Conservation (phyloP, 2,797 vertebrate genomes). For the Gephyroberyx darwinii region DNA sequence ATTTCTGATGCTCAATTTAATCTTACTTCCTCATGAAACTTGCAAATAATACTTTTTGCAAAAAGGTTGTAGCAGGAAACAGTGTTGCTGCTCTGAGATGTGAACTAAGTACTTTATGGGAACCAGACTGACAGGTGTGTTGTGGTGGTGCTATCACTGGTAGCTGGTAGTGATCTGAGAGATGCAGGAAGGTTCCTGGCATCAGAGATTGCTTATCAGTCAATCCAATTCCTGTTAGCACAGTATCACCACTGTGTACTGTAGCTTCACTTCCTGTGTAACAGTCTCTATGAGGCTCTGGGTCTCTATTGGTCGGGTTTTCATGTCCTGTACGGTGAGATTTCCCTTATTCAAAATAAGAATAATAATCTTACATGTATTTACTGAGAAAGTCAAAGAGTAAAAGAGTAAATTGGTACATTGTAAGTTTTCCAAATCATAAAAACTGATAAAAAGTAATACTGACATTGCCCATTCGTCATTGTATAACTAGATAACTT, state of each 20-base stretch:
- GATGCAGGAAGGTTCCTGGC: conserved; percentile 38
- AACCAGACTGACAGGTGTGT: neutral
- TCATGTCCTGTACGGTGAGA: neutral
- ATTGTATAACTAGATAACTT: conserved; percentile 44
- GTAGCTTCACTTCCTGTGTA: conserved; percentile 23
- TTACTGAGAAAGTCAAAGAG: neutral
- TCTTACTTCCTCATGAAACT: neutral
- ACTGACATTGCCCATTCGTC: neutral
- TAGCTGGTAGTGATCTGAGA: neutral
- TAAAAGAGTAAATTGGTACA: neutral
- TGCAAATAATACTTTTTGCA: neutral
- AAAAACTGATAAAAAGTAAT: neutral
- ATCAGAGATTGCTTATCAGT: conserved; percentile 16
- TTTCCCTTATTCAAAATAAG: neutral
- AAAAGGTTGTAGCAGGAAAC: neutral
- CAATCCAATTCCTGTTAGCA: conserved; percentile 51
- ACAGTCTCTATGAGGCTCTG: too few relatives aligned
- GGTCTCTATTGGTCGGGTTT: neutral
- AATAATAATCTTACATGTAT: too few relatives aligned
- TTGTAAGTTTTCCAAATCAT: neutral
- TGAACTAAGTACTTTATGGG: too few relatives aligned
- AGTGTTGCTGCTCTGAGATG: neutral
- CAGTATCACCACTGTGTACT: neutral
- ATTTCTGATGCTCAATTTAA: too few relatives aligned
- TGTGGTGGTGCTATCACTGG: neutral